Conservation (phyloP, 1,140 invertebrate genomes). For the Hylaeus anthracinus region DNA sequence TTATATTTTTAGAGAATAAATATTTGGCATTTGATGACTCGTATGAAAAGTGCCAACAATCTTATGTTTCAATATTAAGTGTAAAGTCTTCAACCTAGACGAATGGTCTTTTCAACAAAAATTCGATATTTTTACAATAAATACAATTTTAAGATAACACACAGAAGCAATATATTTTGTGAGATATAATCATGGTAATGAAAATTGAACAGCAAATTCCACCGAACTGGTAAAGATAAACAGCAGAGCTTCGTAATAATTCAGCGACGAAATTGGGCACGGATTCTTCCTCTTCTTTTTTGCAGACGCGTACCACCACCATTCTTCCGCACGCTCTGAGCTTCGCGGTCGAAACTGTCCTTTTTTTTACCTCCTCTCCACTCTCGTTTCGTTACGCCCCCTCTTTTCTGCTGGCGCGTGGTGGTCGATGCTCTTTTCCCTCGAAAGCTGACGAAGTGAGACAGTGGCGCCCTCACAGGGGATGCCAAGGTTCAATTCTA, state of each 20-base stretch:
- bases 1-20: no score
- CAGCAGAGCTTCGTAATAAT: constrained; percentile 54
- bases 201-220: constrained; percentile 48
- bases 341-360: constrained; percentile 23
- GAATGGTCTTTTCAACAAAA: no score
- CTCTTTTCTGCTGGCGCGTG: neutral
- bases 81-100: no score
- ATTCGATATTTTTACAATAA: no score
- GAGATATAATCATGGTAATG: constrained; percentile 39
- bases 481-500: no score
- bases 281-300: constrained; percentile 9
- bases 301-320: constrained; percentile 17
- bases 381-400: constrained; percentile 15
- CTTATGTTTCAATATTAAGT: no score
- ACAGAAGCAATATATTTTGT: constrained; percentile 35
- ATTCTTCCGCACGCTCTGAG: constrained; percentile 35
- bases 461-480: no score
- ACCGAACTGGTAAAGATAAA: constrained; percentile 46
- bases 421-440: constrained; percentile 26
- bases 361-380: neutral
- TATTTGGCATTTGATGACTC: no score
- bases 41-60: no score
- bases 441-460: neutral
- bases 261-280: constrained; percentile 56
- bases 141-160: no score